Conservation (phyloP, 2,797 vertebrate species). For the Pelodytes ibericus region DNA sequence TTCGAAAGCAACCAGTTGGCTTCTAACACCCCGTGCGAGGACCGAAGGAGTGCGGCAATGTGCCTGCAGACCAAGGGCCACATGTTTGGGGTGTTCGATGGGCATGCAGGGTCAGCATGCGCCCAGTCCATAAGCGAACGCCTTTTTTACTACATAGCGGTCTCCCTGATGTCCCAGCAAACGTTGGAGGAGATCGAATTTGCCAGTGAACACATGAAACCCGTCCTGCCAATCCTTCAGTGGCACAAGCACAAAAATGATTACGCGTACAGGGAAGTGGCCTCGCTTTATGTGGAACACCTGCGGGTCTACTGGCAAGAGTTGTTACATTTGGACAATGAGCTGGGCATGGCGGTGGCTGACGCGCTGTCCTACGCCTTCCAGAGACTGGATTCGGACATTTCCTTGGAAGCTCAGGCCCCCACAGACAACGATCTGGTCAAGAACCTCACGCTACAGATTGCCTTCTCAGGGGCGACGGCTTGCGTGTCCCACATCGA, state of each 20-base stretch:
- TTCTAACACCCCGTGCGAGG: constrained; percentile 90
- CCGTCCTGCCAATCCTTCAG: constrained; percentile 84
- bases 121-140: constrained; percentile 92
- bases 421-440: constrained; percentile 81
- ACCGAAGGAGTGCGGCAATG: constrained; percentile 85
- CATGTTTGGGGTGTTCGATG: constrained; percentile 93
- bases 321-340: constrained; percentile 80
- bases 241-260: constrained; percentile 87
- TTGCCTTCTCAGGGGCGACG: constrained; percentile 90
- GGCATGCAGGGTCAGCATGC: constrained; percentile 89
- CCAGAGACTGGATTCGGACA: constrained; percentile 87
- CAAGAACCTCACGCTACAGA: constrained; percentile 87
- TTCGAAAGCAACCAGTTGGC: constrained; percentile 92
- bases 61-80: constrained; percentile 88
- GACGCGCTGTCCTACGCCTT: constrained; percentile 87
- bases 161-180: constrained; percentile 86
- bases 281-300: constrained; percentile 84
- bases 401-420: constrained; percentile 91
- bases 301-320: constrained; percentile 95
- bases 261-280: constrained; percentile 80
- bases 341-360: constrained; percentile 74
- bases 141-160: constrained; percentile 86
- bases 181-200: constrained; percentile 85
- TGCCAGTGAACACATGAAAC: constrained; percentile 81
- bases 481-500: constrained; percentile 89